Evolutionary conservation across 64 coral and sea anemone species (phyloP), one percentile per base, ranked within the genome.

Genomic region (Astreopora myriophthalma): DNA sequence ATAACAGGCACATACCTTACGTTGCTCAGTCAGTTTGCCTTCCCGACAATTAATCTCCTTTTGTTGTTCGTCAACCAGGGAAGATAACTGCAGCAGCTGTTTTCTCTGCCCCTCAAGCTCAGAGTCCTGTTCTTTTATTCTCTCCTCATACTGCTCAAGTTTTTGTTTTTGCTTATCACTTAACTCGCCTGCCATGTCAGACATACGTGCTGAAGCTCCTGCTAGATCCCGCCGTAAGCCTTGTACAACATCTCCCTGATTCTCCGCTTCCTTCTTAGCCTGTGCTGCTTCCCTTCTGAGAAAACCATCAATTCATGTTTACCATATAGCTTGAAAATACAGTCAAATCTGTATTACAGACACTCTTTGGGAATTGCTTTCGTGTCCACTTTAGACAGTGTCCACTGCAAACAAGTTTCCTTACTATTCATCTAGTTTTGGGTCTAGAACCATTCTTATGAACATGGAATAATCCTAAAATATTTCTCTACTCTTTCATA

Each of bases 111-210:
- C 88, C 62, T 73, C 82, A 48, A 98, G 77, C 49, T 94, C 95
- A 30, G 70, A 71, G 84, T 98, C 95, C 71, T 98, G 95, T 33
- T 60, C 48, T 80, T 66, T 30, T 6, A 98, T 92, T 71, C 80
- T 78, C 37, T 98, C 95, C 30, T 94, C 92, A 38, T 94, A 94
- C 30, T 98, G 92, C 66, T 98, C 95, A 12, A 98, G 84, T 76
- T 88, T 98, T 72, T 98, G 95, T 88, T 98, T 98, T 31, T 98
- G 95, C 94, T 94, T 94, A 51, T 98, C 95, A 42, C 92, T 94
- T 11, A 98, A 73, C 68, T 98, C 95, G 30, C 95, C 95, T 8
- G 95, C 92, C 92, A 98, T 91, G 87, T 98, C 95, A 19, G 95
- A 98, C 95, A 98, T 94, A 90, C 92, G 92, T 25, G 95, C 95